Evolutionary conservation across 2,113 vertebrate genomes (phyloP).

Genomic region (Vulpes vulpes): DNA sequence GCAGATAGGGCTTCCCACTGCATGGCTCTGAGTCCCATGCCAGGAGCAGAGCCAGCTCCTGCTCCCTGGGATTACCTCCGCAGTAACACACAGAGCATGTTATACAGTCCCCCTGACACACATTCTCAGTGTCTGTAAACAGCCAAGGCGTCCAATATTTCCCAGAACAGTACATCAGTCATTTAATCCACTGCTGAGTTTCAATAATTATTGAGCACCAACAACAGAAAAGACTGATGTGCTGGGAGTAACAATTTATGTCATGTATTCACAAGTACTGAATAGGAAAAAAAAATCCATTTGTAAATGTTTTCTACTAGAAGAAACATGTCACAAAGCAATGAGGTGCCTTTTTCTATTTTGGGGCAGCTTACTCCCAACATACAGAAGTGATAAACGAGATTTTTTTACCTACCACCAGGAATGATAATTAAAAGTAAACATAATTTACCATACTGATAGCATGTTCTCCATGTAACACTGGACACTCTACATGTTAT

Average conservation of each 20-base stretch:
- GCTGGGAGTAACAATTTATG: not conserved
- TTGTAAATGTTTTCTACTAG: not conserved
- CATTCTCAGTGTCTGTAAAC: not conserved
- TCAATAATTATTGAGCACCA: not conserved
- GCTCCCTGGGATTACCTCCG: not conserved
- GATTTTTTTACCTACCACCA: not conserved
- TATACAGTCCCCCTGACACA: not conserved
- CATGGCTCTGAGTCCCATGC: not conserved
- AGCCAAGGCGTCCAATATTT: not conserved
- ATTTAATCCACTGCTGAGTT: not conserved
- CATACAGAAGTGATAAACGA: not conserved
- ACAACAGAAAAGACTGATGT: not conserved
- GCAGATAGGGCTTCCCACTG: accelerated
- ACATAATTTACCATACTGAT: not conserved
- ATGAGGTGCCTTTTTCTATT: not conserved
- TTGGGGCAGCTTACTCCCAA: not conserved
- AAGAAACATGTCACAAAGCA: not conserved
- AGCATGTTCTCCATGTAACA: not conserved
- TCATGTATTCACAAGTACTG: not conserved
- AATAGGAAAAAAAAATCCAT: not conserved
- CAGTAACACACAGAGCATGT: not conserved
- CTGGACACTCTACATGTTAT: not conserved
- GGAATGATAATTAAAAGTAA: not conserved
- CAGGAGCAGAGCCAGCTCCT: not conserved
- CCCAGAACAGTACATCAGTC: not conserved